Evolutionary conservation across 2,113 vertebrate species (phyloP).

Genomic region (Ceyx cyanopectus): DNA sequence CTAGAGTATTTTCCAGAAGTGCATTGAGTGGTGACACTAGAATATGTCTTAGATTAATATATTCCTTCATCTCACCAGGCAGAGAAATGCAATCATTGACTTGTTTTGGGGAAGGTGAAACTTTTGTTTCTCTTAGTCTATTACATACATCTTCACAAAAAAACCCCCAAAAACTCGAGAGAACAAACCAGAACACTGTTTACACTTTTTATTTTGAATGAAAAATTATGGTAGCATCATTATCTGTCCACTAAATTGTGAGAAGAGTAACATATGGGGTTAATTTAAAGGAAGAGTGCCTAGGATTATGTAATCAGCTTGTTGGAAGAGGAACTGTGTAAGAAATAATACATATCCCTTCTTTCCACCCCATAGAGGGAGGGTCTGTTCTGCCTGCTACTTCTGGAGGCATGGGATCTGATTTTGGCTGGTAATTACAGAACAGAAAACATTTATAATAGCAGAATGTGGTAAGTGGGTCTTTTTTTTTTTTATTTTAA

Average conservation of each 20-base stretch:
- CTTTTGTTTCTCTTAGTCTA: background rate
- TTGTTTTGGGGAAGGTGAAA: background rate
- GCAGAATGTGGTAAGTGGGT: background rate
- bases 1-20: background rate
- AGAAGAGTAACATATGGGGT: background rate
- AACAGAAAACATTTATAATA: background rate
- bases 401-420: background rate
- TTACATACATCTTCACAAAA: background rate
- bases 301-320: background rate
- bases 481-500: no score
- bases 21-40: background rate
- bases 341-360: background rate
- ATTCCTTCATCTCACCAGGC: background rate
- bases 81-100: background rate
- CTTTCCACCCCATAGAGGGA: background rate
- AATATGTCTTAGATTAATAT: fast-evolving
- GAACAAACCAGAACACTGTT: background rate
- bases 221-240: background rate
- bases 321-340: background rate
- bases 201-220: background rate
- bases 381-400: background rate
- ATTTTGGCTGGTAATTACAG: background rate
- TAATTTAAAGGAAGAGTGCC: background rate
- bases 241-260: background rate
- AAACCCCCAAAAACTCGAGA: background rate